Evolutionary conservation across 2,113 vertebrate genomes (phyloP).

Genomic region (Macroglossus sobrinus): DNA sequence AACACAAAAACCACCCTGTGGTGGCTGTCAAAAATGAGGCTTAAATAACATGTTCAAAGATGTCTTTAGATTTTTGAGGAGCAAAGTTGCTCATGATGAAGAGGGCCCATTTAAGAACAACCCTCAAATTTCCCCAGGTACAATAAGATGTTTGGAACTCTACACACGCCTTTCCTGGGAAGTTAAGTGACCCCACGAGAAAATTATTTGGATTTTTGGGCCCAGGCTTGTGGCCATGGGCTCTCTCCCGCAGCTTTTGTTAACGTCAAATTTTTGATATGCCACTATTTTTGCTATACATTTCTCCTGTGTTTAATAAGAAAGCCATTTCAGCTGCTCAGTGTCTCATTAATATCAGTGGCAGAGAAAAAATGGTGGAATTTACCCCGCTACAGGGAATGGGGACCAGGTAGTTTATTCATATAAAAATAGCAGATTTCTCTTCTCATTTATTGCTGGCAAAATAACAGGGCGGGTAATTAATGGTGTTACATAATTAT

Average conservation of each 20-base stretch:
- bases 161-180: not conserved
- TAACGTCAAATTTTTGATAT: not conserved
- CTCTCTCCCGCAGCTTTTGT: not conserved
- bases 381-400: not conserved
- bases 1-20: not conserved
- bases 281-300: accelerated
- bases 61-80: not conserved
- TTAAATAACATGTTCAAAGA: not conserved
- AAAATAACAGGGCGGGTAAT: not conserved
- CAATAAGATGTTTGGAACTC: not conserved
- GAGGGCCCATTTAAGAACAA: not conserved
- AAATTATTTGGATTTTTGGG: not conserved
- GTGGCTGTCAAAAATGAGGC: not conserved
- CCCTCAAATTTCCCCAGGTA: not conserved
- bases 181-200: not conserved
- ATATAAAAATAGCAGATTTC: not conserved
- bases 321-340: not conserved
- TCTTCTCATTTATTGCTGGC: not conserved
- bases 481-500: not conserved
- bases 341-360: not conserved
- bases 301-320: not conserved
- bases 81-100: not conserved
- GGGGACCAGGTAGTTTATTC: not conserved
- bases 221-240: not conserved
- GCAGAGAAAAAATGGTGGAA: not conserved